Percentiles rank a stretch among this genome's conserved stretches.
These are phyloP conservation scores for Harpalus rubripes DNA, from an alignment of 2,888 invertebrate species.

Conservation along the genomic window DNA sequence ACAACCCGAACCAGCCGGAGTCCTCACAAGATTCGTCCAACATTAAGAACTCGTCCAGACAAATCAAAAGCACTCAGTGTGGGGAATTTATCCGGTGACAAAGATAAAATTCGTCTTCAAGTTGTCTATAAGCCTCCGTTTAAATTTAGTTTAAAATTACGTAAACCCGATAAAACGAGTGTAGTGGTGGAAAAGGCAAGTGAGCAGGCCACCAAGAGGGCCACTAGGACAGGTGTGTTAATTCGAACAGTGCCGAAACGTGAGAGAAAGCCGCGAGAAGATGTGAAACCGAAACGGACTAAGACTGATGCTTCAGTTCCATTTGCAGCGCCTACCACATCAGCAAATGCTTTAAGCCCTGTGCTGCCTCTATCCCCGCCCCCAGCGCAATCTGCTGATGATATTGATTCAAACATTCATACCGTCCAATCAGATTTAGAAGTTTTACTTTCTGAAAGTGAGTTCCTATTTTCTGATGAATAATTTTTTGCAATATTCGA, in stretches of 20 bases:
- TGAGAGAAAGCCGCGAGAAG: conserved; percentile 68
- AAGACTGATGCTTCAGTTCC: conserved; percentile 72
- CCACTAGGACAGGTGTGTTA: conserved; percentile 77
- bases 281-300: conserved; percentile 66
- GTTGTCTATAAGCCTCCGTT: conserved; percentile 94
- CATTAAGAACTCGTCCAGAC: conserved; percentile 77
- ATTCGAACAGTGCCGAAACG: conserved; percentile 76
- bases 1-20: conserved; percentile 79
- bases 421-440: conserved; percentile 83
- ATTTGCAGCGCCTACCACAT: conserved; percentile 69
- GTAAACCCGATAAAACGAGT: conserved; percentile 85
- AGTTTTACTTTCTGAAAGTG: conserved; percentile 81
- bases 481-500: conserved; percentile 71
- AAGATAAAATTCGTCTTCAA: conserved; percentile 87
- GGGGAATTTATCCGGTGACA: conserved; percentile 82
- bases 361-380: conserved; percentile 45
- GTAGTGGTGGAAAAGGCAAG: conserved; percentile 80
- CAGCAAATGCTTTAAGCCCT: conserved; percentile 71
- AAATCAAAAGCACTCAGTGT: conserved; percentile 84
- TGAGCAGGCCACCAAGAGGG: conserved; percentile 74
- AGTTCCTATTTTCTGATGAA: conserved; percentile 79
- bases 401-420: conserved; percentile 81
- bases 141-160: conserved; percentile 89
- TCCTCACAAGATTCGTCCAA: conserved; percentile 78
- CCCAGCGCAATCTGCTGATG: conserved; percentile 66